A percentile compares a stretch with the other conserved stretches of the same genome.
Evolutionary conservation across 37 sponge, comb jelly and placozoan genomes (phyloP).

Genomic region (Spongilla lacustris): DNA sequence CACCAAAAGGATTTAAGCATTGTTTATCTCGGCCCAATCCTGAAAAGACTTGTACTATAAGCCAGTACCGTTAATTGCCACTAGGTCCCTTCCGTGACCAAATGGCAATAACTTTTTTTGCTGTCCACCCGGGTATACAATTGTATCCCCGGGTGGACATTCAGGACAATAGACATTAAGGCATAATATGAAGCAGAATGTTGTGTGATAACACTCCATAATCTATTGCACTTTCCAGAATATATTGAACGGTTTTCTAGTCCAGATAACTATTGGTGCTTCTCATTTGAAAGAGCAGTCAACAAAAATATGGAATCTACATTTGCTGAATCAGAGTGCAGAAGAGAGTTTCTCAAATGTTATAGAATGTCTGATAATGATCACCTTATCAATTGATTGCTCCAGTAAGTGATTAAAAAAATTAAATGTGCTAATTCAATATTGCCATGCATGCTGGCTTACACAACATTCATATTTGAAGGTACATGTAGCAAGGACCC

Average conservation of each 20-base stretch:
- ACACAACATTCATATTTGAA: background rate
- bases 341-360: conserved; percentile 37
- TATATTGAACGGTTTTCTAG: conserved; percentile 36
- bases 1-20: no score
- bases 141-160: no score
- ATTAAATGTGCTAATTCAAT: no score
- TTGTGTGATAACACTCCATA: conserved; percentile 27
- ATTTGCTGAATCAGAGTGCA: conserved; percentile 29
- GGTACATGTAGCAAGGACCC: no score
- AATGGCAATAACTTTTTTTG: no score
- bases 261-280: conserved; percentile 62
- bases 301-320: conserved; percentile 19
- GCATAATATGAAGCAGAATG: conserved; percentile 40
- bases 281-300: conserved; percentile 35
- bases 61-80: no score
- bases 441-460: background rate
- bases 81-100: no score
- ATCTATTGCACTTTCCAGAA: conserved; percentile 27
- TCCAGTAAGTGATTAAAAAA: background rate
- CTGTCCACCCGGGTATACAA: no score
- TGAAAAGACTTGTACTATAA: no score
- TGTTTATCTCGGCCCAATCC: no score
- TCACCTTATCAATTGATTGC: background rate
- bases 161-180: no score
- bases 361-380: background rate